These are phyloP conservation scores for Catostomus latipinnis DNA, from an alignment of 2,797 vertebrate genomes.

Conservation along the genomic window DNA sequence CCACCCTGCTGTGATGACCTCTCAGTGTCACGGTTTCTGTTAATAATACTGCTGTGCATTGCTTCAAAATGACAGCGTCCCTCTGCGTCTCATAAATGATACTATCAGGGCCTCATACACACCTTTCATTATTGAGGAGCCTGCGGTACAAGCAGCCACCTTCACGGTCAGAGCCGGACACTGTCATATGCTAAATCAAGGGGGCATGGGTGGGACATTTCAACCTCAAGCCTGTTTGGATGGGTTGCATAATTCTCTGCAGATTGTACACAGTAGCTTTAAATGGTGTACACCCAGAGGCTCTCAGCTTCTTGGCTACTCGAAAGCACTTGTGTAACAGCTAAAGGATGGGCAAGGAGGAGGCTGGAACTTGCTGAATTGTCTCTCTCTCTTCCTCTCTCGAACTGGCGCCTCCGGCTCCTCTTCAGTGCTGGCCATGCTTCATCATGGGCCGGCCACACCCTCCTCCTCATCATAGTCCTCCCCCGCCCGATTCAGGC, in stretches of 20 bases:
- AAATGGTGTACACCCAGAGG: not conserved
- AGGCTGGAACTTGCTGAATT: too few species aligned
- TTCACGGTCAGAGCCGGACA: constrained; percentile 12
- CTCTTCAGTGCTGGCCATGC: too few species aligned
- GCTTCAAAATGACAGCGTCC: constrained; percentile 77
- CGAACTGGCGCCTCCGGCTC: too few species aligned
- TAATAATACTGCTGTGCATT: constrained; percentile 76
- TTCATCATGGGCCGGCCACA: too few species aligned
- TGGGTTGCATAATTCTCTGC: constrained; percentile 36
- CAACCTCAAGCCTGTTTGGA: constrained; percentile 36
- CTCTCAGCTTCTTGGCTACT: not conserved
- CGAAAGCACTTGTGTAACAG: not conserved
- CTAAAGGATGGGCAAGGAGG: too few species aligned
- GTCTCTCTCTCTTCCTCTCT: too few species aligned
- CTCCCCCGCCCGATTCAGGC: too few species aligned
- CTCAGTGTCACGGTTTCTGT: constrained; percentile 62
- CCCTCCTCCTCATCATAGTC: too few species aligned
- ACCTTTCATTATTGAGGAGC: constrained; percentile 71
- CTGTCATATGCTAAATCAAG: constrained; percentile 46
- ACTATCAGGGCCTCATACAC: constrained; percentile 68
- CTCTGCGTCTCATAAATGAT: constrained; percentile 74
- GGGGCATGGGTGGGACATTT: constrained; percentile 17
- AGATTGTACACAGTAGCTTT: constrained; percentile 6
- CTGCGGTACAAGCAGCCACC: constrained; percentile 2
- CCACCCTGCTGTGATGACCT: constrained; percentile 47